Conservation (phyloP, 2,888 invertebrate genomes). For the Busseola fusca region DNA sequence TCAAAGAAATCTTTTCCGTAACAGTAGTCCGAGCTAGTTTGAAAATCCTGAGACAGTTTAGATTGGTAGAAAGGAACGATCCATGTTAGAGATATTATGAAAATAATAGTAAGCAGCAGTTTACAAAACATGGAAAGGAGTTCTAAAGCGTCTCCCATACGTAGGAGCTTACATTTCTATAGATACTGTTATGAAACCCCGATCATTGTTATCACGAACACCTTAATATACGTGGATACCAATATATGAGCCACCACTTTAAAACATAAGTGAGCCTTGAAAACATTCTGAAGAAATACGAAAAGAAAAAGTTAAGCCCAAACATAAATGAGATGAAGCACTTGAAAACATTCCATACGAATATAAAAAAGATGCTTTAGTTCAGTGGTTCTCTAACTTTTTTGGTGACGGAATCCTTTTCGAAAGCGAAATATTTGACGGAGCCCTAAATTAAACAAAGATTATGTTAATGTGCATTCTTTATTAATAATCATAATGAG, state of each 20-base stretch:
- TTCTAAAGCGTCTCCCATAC: too few relatives aligned
- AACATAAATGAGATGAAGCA: background rate
- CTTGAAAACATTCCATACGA: constrained; percentile 6
- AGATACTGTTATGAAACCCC: constrained; percentile 6
- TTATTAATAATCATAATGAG: too few relatives aligned
- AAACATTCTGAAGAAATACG: constrained; percentile 2
- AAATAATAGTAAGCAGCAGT: background rate
- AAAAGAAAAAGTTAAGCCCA: background rate
- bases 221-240: background rate
- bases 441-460: too few relatives aligned
- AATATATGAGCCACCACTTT: background rate
- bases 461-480: too few relatives aligned
- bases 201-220: constrained; percentile 10
- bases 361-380: background rate
- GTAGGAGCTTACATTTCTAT: background rate
- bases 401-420: too few relatives aligned
- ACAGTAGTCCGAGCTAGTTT: background rate
- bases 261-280: background rate
- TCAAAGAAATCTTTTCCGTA: background rate
- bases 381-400: too few relatives aligned
- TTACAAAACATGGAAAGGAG: background rate
- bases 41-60: background rate
- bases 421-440: too few relatives aligned
- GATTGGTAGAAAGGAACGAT: background rate
- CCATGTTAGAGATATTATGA: background rate